A percentile compares a stretch with the other conserved stretches of the same genome.
phyloP scores from a whole-genome alignment of 2,797 vertebrate species.

The Toxotes lorentzi region DNA sequence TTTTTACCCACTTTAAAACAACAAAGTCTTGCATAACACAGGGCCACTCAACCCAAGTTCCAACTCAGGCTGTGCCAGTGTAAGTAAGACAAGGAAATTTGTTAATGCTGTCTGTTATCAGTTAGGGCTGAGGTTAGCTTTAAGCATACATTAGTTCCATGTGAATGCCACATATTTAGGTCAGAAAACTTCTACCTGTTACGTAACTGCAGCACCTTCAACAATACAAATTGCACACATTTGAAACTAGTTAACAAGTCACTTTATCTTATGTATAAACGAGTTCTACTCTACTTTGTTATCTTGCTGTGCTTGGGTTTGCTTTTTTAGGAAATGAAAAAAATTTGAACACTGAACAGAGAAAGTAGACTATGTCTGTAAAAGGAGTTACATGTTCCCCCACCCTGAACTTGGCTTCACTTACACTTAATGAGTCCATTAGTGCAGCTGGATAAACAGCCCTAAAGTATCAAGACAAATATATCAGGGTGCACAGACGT shows the following conservation, averaged over 20 bases:
- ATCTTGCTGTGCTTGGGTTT: neutral
- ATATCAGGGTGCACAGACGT: constrained; percentile 6
- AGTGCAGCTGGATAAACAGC: constrained; percentile 67
- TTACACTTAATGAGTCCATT: constrained; percentile 38
- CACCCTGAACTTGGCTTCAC: constrained; percentile 20
- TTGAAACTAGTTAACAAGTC: neutral
- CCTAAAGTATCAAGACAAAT: constrained; percentile 26
- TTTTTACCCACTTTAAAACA: neutral
- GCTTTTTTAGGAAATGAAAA: constrained; percentile 7
- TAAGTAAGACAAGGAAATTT: neutral
- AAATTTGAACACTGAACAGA: neutral
- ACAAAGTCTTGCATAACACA: neutral
- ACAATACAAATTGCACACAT: neutral
- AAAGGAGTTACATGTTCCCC: constrained; percentile 15
- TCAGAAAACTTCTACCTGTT: neutral
- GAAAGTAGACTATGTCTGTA: constrained; percentile 21
- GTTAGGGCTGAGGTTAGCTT: neutral
- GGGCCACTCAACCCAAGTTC: neutral
- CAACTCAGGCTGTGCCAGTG: neutral
- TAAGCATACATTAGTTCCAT: neutral
- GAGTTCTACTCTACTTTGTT: neutral
- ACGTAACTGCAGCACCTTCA: neutral
- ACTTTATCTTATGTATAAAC: neutral
- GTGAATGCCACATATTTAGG: neutral
- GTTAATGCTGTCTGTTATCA: neutral